Percentiles rank a stretch among this genome's conserved stretches.
These are phyloP conservation scores for Physocephala rufipes DNA, from an alignment of 2,888 invertebrate species.

Conservation along the genomic window DNA sequence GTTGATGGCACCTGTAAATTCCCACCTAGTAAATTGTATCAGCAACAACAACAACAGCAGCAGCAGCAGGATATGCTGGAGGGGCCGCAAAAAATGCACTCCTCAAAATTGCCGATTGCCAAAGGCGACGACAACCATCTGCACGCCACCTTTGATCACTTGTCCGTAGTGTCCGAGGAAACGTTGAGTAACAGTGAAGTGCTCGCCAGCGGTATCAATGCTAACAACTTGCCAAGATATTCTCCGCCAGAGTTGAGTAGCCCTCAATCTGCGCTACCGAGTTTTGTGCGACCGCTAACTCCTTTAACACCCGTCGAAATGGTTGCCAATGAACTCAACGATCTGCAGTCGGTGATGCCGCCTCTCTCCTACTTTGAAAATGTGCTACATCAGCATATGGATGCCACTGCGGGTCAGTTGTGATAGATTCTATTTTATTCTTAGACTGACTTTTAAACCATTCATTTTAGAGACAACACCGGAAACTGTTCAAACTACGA, in stretches of 20 bases:
- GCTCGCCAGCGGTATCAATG: conserved; percentile 39
- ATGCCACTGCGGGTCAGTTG: conserved; percentile 52
- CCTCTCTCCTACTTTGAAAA: conserved; percentile 66
- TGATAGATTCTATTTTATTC: not conserved
- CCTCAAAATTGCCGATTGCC: not conserved
- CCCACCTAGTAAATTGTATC: conserved; percentile 48
- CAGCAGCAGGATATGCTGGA: conserved; percentile 27
- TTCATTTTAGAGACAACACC: conserved; percentile 51
- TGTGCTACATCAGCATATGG: conserved; percentile 60
- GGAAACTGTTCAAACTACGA: conserved; percentile 56
- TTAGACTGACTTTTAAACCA: conserved; percentile 1
- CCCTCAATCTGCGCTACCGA: conserved; percentile 55
- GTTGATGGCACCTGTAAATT: conserved; percentile 51
- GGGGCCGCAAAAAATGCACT: conserved; percentile 5
- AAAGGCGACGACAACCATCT: conserved; percentile 42
- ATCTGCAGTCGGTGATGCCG: conserved; percentile 61
- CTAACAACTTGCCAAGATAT: conserved; percentile 50
- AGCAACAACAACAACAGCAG: conserved; percentile 43
- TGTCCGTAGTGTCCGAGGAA: conserved; percentile 81
- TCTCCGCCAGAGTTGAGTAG: conserved; percentile 50
- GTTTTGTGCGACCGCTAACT: conserved; percentile 55
- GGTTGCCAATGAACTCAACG: conserved; percentile 59
- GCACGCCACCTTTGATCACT: conserved; percentile 71
- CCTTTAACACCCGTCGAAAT: conserved; percentile 61
- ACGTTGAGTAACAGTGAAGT: conserved; percentile 65